Evolutionary conservation across 2,797 vertebrate genomes (phyloP).

Genomic region (Rhodeus uyekii): DNA sequence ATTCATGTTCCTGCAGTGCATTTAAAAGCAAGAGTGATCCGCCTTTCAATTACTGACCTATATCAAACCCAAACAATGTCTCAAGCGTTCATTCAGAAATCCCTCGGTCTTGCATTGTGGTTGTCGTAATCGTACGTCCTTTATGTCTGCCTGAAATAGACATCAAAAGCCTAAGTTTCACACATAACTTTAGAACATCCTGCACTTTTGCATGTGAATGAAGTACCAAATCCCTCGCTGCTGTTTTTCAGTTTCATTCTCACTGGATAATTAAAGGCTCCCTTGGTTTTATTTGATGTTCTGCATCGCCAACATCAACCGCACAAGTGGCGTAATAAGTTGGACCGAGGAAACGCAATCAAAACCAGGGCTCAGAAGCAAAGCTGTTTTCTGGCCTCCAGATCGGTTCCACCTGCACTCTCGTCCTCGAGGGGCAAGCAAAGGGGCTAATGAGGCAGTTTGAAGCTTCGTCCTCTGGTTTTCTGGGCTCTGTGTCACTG

Average conservation of each 20-base stretch:
- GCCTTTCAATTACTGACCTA: conserved; percentile 1
- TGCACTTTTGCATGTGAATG: conserved; percentile 27
- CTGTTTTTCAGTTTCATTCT: neutral
- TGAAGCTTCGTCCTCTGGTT: conserved; percentile 42
- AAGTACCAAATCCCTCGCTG: conserved; percentile 4
- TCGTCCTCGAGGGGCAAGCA: conserved; percentile 35
- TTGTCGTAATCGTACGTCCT: neutral
- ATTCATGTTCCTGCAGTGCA: neutral
- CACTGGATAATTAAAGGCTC: conserved; percentile 33
- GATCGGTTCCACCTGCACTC: conserved; percentile 46
- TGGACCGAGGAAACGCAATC: neutral
- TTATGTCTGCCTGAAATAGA: conserved; percentile 25
- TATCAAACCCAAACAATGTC: neutral
- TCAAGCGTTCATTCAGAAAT: neutral
- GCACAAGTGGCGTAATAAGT: conserved; percentile 3
- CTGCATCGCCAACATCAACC: neutral
- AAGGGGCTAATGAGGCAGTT: conserved; percentile 52
- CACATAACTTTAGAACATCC: neutral
- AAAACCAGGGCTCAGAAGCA: neutral
- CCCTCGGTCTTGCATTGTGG: neutral
- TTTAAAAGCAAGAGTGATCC: neutral
- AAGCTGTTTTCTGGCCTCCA: conserved; percentile 24
- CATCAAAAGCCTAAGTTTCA: conserved; percentile 27
- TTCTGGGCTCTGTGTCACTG: conserved; percentile 39
- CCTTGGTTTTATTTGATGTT: conserved; percentile 33